A percentile compares a stretch with the other conserved stretches of the same genome.
Conservation (phyloP, 2,888 invertebrate species). For the Drosophila parthenogenetica region DNA sequence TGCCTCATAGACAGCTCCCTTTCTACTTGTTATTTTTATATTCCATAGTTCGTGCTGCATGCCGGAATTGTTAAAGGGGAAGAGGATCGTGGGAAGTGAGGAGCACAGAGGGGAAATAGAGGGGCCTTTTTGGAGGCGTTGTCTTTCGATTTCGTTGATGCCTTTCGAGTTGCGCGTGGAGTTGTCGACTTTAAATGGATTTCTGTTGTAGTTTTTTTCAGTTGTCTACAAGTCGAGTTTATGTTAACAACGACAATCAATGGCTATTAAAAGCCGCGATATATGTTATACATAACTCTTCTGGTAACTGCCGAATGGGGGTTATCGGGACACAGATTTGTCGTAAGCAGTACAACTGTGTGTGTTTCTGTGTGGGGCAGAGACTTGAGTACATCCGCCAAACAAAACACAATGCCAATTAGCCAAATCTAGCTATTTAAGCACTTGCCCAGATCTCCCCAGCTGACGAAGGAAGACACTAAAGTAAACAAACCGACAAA, state of each 20-base stretch:
- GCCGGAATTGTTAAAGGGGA: conserved; percentile 10
- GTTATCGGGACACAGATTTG: conserved; percentile 42
- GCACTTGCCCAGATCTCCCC: conserved; percentile 15
- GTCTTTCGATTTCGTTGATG: conserved; percentile 54
- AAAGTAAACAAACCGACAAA: conserved; percentile 66
- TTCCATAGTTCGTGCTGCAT: conserved; percentile 25
- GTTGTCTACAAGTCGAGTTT: conserved; percentile 74
- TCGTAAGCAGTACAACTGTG: neutral
- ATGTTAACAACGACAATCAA: conserved; percentile 79
- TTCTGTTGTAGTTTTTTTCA: conserved; percentile 71
- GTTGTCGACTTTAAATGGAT: conserved; percentile 69
- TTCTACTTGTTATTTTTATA: neutral
- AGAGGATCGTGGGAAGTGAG: neutral
- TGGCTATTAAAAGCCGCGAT: conserved; percentile 75
- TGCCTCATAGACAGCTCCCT: neutral
- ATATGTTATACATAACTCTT: conserved; percentile 64
- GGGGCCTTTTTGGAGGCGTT: conserved; percentile 48
- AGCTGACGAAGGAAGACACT: conserved; percentile 22
- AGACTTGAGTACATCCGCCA: conserved; percentile 7
- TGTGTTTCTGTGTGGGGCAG: conserved; percentile 3
- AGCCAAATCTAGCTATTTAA: conserved; percentile 22
- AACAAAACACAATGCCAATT: conserved; percentile 28
- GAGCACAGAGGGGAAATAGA: neutral
- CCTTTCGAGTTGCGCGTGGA: conserved; percentile 30
- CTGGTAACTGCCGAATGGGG: conserved; percentile 35